Evolutionary conservation across 2,113 vertebrate species (phyloP).

Genomic region (Nibea coibor): DNA sequence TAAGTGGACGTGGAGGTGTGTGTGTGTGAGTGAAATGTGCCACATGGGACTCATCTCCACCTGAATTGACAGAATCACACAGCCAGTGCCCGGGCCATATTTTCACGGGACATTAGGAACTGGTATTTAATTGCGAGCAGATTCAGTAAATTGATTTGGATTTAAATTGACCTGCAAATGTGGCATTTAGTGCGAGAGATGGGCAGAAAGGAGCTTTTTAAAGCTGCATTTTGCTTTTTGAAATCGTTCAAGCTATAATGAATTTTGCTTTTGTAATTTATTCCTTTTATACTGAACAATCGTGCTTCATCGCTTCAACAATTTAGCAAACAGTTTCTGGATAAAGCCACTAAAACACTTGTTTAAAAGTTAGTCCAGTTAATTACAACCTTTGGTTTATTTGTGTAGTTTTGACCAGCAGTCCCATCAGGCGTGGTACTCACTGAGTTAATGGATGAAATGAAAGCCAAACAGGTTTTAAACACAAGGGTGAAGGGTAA

Average conservation of each 20-base stretch:
- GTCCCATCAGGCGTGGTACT: background rate
- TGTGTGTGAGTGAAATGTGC: constrained; percentile 59
- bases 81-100: constrained; percentile 50
- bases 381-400: background rate
- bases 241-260: background rate
- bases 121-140: constrained; percentile 73
- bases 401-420: background rate
- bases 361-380: no score
- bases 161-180: constrained; percentile 63
- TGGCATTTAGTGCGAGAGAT: constrained; percentile 54
- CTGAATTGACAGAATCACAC: constrained; percentile 67
- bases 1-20: constrained; percentile 53
- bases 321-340: background rate
- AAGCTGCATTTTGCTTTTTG: background rate
- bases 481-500: no score
- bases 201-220: constrained; percentile 35
- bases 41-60: constrained; percentile 69
- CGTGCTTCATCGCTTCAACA: background rate
- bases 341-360: background rate
- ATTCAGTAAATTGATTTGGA: constrained; percentile 75
- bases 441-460: no score
- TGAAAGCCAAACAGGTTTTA: no score
- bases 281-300: background rate
- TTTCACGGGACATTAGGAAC: constrained; percentile 70
- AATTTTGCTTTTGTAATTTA: background rate